Evolutionary conservation across 2,888 invertebrate species (phyloP), one percentile per base, ranked within the genome.

Genomic region (Seira ritae): DNA sequence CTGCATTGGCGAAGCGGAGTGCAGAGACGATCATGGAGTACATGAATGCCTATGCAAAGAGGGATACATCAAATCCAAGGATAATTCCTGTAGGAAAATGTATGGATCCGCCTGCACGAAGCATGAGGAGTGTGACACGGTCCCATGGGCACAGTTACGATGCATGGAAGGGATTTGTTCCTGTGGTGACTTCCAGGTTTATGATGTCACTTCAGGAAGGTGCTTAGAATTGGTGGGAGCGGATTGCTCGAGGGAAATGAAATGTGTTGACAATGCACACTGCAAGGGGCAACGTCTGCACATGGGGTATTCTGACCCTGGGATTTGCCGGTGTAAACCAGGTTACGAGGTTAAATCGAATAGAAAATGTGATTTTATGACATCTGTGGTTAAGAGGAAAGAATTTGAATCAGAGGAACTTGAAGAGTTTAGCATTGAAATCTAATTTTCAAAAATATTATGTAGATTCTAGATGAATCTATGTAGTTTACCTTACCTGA

Each of bases 151-250:
- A 1, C 66, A 68, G 8, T 37, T 78, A 4, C 0, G 20, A 1
- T 83, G 83, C 20, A 72, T 23, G 23, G 24, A 83, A 15, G 83
- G 78, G 15, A 24, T 10, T 1, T 83, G 83, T 17, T 17, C 68
- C 12, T 83, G 83, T 17, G 31, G 2, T 1, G 72, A 77, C 46
- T 74, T 77, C 15, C 46, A 83, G 37, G 31, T 23, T 0, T 83
- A 83, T 23, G 78, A 83, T 23, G 8, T 10, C 2, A 60, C 37
- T 12, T 6, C 10, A 10, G 1, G 4, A 2, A 42, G 62, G 65
- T 83, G 83, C 37, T 15, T 23, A 4, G 83, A 78, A 31, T 22
- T 78, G n/a, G 62, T 69, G 0, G 83, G 83, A 6, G 42, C 77
- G 1, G 69, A 42, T 4, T 83, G 83, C 4, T 65, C 55, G 10